Conservation (phyloP, 2,888 invertebrate species). For the Mactromeris polynyma region DNA sequence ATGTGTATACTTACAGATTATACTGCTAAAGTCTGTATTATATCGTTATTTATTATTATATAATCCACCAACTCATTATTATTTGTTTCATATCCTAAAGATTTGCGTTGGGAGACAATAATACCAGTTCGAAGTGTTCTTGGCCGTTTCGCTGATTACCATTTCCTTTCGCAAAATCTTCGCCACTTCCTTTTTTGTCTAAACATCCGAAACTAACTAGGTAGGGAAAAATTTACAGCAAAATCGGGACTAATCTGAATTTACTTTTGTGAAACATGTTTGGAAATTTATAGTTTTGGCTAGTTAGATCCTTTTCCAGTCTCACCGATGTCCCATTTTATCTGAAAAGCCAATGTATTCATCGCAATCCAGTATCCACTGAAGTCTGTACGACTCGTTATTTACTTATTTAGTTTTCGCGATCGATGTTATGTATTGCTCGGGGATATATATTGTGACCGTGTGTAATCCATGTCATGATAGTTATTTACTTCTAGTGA, state of each 20-base stretch:
- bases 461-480: too few relatives aligned
- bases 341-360: neutral
- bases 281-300: neutral
- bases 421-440: neutral
- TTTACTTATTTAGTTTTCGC: neutral
- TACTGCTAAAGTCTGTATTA: too few relatives aligned
- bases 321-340: neutral
- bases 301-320: neutral
- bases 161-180: neutral
- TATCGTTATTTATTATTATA: too few relatives aligned
- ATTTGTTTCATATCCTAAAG: too few relatives aligned
- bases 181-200: slow-evolving; percentile 55
- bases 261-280: too few relatives aligned
- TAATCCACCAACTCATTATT: too few relatives aligned
- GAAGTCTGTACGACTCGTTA: neutral
- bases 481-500: too few relatives aligned
- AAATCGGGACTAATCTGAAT: slow-evolving; percentile 16
- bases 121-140: slow-evolving; percentile 63
- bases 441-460: too few relatives aligned
- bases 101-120: too few relatives aligned
- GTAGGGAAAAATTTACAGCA: neutral
- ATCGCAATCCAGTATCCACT: neutral
- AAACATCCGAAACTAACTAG: slow-evolving; percentile 39
- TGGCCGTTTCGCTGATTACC: slow-evolving; percentile 57
- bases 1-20: too few relatives aligned